Base-by-base conservation (phyloP, 2,113 vertebrate species). In the Pomatorhinus ruficollis region DNA sequence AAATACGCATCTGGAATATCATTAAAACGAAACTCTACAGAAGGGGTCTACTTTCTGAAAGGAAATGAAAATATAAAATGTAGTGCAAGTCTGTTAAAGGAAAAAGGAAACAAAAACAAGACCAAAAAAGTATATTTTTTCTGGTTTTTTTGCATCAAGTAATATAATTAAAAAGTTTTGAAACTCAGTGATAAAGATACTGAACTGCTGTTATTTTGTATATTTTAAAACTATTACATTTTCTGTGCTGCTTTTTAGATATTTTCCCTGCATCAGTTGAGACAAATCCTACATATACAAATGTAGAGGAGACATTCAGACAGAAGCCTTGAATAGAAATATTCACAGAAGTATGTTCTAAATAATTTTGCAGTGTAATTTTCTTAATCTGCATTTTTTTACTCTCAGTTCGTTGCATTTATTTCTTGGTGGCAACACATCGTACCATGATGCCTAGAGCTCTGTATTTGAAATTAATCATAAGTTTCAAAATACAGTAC, bases 61-160 rank as follows among this genome's bases (percentile, higher is more conserved):
- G 6, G 4, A 10, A 47, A 13, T 40, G 14, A 56, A 45, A 80
- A 53, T 82, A 68, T 65, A 37, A 23, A 88, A 45, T 21, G 0
- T 25, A 71, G 44, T 49, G 10, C 3, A 76, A 52, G 7, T 63
- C 35, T 53, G 10, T 22, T 22, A 40, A 53, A 65, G 12, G 18
- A 63, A 85, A 71, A 70, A 45, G 4, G 16, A 54, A 84, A 56
- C 4, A 45, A 78, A 88, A 59, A 1, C 4, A 25, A 77, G 59
- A 37, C 1, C 1, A 23, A 53, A 56, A 82, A 61, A 22, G 0
- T 3, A 11, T 23, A 14, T 2, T 9, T 24, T 27, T 37, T 56
- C 50, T 59, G 19, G 2, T 27, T 37, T 56, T 54, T 74, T 45
- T 61, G 0, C 3, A 44, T 63, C 7, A 39, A 54, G 5, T 59